phyloP scores from a whole-genome alignment of 2,113 vertebrate species.

The Misgurnus anguillicaudatus region DNA sequence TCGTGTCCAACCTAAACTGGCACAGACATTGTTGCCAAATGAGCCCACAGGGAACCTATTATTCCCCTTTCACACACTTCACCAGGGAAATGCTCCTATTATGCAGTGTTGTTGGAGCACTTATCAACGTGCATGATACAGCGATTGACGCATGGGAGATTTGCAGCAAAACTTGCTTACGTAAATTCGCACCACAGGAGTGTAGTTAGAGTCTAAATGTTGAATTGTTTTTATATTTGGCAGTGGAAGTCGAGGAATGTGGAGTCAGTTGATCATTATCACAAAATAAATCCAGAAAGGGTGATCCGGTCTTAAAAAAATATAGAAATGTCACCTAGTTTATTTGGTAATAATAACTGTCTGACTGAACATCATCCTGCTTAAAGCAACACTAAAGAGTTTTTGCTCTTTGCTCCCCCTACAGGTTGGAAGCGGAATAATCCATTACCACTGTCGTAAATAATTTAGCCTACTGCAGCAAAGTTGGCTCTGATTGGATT shows the following conservation, averaged over 20 bases:
- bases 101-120: conserved; percentile 32
- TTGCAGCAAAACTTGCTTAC: conserved; percentile 23
- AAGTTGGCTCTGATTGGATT: too few species aligned
- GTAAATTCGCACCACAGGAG: conserved; percentile 7
- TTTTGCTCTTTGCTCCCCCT: too few species aligned
- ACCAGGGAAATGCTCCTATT: conserved; percentile 13
- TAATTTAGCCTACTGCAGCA: too few species aligned
- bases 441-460: too few species aligned
- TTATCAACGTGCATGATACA: conserved; percentile 10
- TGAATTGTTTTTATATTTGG: not conserved
- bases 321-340: too few species aligned
- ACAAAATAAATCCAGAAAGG: not conserved
- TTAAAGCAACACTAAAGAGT: too few species aligned
- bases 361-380: too few species aligned
- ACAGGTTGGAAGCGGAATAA: too few species aligned
- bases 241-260: not conserved
- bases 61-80: conserved; percentile 31
- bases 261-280: not conserved
- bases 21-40: conserved; percentile 37
- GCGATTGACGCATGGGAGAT: conserved; percentile 18
- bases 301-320: too few species aligned
- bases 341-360: too few species aligned
- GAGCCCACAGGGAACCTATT: conserved; percentile 46
- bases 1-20: conserved; percentile 16
- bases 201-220: conserved; percentile 3